Evolutionary conservation across 2,888 invertebrate genomes (phyloP).

Genomic region (Caenorhabditis doughertyi): DNA sequence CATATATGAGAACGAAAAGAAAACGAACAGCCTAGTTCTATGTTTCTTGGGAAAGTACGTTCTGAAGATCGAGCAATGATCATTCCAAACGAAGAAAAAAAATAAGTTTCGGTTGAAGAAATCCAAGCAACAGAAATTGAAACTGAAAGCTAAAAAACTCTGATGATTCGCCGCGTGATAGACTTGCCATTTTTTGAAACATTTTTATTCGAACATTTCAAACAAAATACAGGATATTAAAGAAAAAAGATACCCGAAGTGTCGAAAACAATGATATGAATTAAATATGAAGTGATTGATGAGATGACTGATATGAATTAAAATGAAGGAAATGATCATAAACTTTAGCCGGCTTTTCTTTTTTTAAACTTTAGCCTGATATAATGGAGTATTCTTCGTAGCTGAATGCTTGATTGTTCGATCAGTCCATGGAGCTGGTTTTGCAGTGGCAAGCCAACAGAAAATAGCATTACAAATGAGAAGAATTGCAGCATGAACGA

Average conservation of each 20-base stretch:
- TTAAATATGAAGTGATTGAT: constrained; percentile 37
- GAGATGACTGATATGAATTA: constrained; percentile 13
- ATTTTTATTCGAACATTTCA: neutral
- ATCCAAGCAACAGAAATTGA: too few species aligned
- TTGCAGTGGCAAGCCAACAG: constrained; percentile 78
- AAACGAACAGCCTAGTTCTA: too few species aligned
- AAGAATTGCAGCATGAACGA: constrained; percentile 78
- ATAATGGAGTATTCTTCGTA: constrained; percentile 54
- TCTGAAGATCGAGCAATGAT: too few species aligned
- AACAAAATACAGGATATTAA: neutral
- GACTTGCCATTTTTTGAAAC: neutral
- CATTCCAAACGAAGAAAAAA: too few species aligned
- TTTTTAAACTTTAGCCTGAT: constrained; percentile 34
- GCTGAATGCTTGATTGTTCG: constrained; percentile 47
- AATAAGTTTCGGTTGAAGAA: too few species aligned
- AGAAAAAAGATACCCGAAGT: constrained; percentile 7
- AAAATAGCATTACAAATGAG: constrained; percentile 78
- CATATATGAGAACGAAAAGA: too few species aligned
- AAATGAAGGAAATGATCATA: neutral
- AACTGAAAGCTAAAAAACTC: too few species aligned
- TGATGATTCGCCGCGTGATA: too few species aligned
- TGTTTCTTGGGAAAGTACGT: too few species aligned
- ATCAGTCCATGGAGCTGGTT: constrained; percentile 80
- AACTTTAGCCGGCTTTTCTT: too few species aligned
- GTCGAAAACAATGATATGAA: constrained; percentile 15